Evolutionary conservation across 64 coral and sea anemone genomes (phyloP), one percentile per base, ranked within the genome.

Genomic region (Dendrophyllia cribrosa): DNA sequence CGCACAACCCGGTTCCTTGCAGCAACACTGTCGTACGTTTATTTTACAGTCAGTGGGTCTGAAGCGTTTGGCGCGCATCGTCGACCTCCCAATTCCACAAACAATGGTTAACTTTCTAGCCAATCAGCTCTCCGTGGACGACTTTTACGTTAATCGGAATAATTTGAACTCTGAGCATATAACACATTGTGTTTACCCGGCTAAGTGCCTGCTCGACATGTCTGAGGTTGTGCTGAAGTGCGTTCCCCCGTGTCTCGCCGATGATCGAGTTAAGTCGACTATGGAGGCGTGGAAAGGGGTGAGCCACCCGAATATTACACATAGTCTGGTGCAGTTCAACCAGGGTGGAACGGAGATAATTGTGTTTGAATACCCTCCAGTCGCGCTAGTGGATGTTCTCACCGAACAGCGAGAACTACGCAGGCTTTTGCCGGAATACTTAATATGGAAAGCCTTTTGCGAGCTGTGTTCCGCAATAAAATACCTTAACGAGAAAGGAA

Each of bases 201-300:
- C 92, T 3, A 97, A 97, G 92, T 97, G 95, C 46, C 90, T 97
- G 3, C 75, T 97, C 9, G 95, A 97, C 62, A 97, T 97, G 95
- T 97, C 95, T 1, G 92, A 97, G 64, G 92, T 97, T 0, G 7
- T 97, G 13, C 58, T 97, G 3, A 97, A 97, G 49, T 93, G 87
- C 5, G 82, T 97, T 20, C 92, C 92, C 1, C 87, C 93, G 50
- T 81, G 80, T 20, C 69, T 97, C 25, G 84, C 52, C 16, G 86
- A 70, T 24, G 95, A 97, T 7, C 76, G 86, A 16, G 79, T 97
- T 5, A 83, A 87, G 52, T 20, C 82, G 62, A 66, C 82, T 3
- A 92, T 97, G 46, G 95, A 97, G 23, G 50, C 20, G 4, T 97
- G 95, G 95, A 90, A 69, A 43, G 76, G 65, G 1, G 72, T 91